Evolutionary conservation across 2,888 invertebrate species (phyloP), one percentile per base, ranked within the genome.

Genomic region (Drosophila kokeensis): DNA sequence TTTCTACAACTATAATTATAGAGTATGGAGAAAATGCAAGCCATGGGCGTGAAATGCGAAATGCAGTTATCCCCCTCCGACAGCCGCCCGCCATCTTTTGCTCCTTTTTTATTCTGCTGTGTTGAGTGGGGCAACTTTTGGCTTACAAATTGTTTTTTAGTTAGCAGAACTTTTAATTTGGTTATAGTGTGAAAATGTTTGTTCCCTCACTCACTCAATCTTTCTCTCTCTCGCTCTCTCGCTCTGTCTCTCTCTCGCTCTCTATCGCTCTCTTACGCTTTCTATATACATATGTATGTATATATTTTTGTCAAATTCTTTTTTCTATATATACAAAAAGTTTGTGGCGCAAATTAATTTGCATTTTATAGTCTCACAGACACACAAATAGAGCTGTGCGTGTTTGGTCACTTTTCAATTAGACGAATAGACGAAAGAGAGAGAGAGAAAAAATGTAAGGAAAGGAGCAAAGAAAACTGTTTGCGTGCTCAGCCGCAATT

Each of bases 111-210:
- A 29, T 2, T 7, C n/a, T 8, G 11, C 24, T 38, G 49, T 72
- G 65, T 71, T 79, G 66, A 71, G 66, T 72, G 68, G 67, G 42
- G 63, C 81, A 85, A 85, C 83, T 80, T 85, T 85, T 84, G 81
- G 83, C 83, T 82, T 87, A 87, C 86, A 85, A 85, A 87, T 85
- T 87, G 88, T 87, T 87, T 88, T 85, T 85, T 83, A 87, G 88
- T 88, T 85, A 77, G 86, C 69, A 75, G 52, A 85, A 86, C 83
- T 85, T 85, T 85, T 85, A 88, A 85, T 85, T 85, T 88, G 82
- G 85, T 85, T 85, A 88, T 80, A 82, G 85, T 88, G 86, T 85
- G 83, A 87, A 87, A 85, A 83, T 87, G 80, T 85, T 87, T 82
- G 73, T 73, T 81, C 69, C 24, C 68, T 60, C 53, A 54, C 42